phyloP scores from a whole-genome alignment of 2,888 invertebrate species.

The Polyommatus icarus region DNA sequence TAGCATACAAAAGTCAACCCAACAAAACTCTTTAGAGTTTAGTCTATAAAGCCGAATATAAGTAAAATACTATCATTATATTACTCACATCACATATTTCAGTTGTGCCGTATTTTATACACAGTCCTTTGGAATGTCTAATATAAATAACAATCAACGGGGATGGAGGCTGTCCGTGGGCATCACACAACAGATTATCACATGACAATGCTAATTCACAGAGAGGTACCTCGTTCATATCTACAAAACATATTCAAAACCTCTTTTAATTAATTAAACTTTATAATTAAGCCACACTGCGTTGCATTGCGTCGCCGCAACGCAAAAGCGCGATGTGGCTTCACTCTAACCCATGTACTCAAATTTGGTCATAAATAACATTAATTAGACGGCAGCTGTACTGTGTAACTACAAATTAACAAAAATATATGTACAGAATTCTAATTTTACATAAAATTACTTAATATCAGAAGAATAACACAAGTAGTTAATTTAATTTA shows the following conservation, averaged over 20 bases:
- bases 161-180: constrained; percentile 91
- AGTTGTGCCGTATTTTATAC: constrained; percentile 92
- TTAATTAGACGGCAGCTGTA: not conserved
- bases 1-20: not conserved
- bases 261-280: not conserved
- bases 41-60: not conserved
- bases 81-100: constrained; percentile 90
- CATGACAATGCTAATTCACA: constrained; percentile 94
- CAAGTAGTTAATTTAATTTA: not conserved
- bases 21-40: not conserved
- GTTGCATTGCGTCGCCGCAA: not conserved
- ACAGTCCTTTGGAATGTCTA: constrained; percentile 81
- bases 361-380: not conserved
- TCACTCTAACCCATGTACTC: not conserved
- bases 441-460: not conserved
- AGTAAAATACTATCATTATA: constrained; percentile 4
- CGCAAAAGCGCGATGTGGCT: not conserved
- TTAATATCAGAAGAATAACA: not conserved
- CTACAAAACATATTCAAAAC: constrained; percentile 62
- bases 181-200: constrained; percentile 93
- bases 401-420: not conserved
- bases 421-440: not conserved
- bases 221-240: constrained; percentile 90
- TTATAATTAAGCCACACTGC: not conserved
- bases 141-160: constrained; percentile 89